Base-by-base conservation (phyloP, 2,113 vertebrate species). In the Mohoua ochrocephala region DNA sequence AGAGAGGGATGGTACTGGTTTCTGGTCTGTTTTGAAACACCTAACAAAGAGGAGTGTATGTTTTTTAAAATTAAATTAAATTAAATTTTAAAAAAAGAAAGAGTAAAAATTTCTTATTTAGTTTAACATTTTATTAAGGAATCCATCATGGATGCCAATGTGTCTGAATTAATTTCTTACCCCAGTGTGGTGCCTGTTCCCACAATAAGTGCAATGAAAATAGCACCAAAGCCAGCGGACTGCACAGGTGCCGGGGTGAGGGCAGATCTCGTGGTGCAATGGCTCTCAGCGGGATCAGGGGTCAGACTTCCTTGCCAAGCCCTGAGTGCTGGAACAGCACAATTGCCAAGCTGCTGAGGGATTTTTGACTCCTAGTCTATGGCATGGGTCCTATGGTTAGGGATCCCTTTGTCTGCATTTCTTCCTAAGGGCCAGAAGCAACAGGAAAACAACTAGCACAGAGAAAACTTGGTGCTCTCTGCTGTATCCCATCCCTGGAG, bases 261-360 rank as follows among this genome's bases (percentile, higher is more conserved):
- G 39, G 15, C 26, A 60, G 27, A n/a, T 9, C 7, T 33, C 4
- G 0, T 0, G 2, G 11, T 41, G 6, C 14, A 28, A 41, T 23
- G 42, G 7, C 11, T 28, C 42, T n/a, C 49, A 44, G 20, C 13
- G 71, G 10, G 10, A 26, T 76, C 31, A 50, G 44, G 33, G 13
- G 2, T 27, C 35, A 64, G 31, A 31, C 26, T 52, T 69, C 20
- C 24, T 74, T 69, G 41, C 23, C 1, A 2, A 65, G n/a, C 26
- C n/a, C 33, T 27, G 11, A 27, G 17, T 26, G 30, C 52, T 59
- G 39, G 17, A 35, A 31, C 45, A 47, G 18, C 11, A 31, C 17
- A 39, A 42, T 24, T n/a, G 9, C 19, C 26, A 56, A 84, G 18
- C 10, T 75, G 26, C 17, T 49, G 44, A 56, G 47, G 24, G 31